Base-by-base conservation (phyloP, 1,140 invertebrate species). In the Berghia stephanieae region DNA sequence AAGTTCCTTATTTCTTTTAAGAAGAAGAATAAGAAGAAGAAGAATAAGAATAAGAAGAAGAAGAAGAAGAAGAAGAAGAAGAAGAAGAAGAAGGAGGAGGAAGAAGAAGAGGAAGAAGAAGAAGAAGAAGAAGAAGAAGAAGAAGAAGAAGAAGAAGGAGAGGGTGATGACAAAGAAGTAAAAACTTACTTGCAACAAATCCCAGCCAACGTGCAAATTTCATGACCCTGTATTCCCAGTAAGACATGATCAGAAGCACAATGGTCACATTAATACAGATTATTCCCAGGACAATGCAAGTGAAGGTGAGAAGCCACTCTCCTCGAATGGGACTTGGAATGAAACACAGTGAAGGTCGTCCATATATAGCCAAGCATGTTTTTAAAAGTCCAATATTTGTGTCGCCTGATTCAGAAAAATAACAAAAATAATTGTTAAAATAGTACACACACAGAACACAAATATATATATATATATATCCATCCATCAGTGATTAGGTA, bases 121-220 rank as follows among this genome's bases (percentile, higher is more conserved):
- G 13, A 63, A 21, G 3, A 63, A 63, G 38, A 18, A 63, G 10
- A 13, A 63, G 38, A 16, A n/a, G 38, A 63, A 34, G 10, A 34
- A 34, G 38, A 34, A 27, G 10, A 69, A 57, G n/a, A 3, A 63
- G 3, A 63, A 27, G 13, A 63, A 21, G 3, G 38, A 63, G 38
- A 18, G 38, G 10, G 6, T 34, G 38, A 16, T 10, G 38, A 63
- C 38, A 5, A 34, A 34, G 38, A 34, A 27, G 10, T 40, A 57
- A 42, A 42, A 72, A 81, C 93, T 92, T 93, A 96, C 95, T 97
- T 86, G 96, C 96, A 81, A 95, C 94, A 91, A 98, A 98, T 85
- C 96, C 96, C 80, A 97, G 94, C 96, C 96, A 98, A 87, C 96
- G 91, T 5, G 96, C 96, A 92, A 96, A 96, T 1, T 95, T 94